These are phyloP conservation scores for Acridotheres tristis DNA, from an alignment of 2,797 vertebrate genomes.

Conservation along the genomic window DNA sequence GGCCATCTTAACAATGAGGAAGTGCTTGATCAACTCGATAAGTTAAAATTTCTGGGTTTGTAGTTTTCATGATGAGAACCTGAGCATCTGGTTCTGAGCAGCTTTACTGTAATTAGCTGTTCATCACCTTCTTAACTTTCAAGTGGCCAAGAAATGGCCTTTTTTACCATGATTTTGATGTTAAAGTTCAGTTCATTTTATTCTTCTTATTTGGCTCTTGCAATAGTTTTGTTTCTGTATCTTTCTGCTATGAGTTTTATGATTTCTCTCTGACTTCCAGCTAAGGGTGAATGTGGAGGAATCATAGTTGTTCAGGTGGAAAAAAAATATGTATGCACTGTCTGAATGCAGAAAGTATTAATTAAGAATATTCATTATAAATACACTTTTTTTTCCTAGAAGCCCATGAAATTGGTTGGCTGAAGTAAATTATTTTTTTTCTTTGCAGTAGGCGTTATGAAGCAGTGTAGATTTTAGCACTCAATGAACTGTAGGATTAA, in stretches of 20 bases:
- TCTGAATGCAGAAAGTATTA: neutral
- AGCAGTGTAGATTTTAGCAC: neutral
- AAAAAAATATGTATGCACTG: neutral
- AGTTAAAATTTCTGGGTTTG: neutral
- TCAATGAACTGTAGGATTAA: neutral
- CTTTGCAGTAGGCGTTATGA: neutral
- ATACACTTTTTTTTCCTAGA: neutral
- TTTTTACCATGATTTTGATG: neutral
- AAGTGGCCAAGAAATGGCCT: neutral
- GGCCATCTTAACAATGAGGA: neutral
- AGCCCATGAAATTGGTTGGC: neutral
- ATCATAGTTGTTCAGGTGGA: neutral
- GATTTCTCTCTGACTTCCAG: neutral
- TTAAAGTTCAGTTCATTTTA: constrained; percentile 5
- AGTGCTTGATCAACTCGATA: neutral
- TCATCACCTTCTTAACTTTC: neutral
- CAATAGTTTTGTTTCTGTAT: neutral
- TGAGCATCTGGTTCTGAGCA: neutral
- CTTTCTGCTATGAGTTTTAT: neutral
- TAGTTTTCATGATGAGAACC: neutral
- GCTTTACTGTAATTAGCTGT: neutral
- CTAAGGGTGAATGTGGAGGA: neutral
- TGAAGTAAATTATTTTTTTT: constrained; percentile 14
- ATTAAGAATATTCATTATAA: constrained; percentile 7
- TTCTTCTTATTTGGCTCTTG: neutral